phyloP scores from a whole-genome alignment of 53 echinoderm and acorn worm species.

The Crossaster papposus region DNA sequence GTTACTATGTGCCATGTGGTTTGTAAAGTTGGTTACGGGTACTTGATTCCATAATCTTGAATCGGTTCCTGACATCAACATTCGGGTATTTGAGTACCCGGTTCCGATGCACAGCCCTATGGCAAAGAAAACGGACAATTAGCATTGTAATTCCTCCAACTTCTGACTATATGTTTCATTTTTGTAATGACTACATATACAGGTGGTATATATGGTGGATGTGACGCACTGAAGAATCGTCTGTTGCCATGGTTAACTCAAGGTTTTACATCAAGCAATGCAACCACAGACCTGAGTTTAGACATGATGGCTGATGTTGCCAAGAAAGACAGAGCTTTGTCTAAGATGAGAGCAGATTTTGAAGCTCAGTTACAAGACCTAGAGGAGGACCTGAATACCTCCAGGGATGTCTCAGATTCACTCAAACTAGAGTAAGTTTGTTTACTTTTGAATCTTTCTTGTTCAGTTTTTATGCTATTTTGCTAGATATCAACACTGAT shows the following conservation, averaged over 20 bases:
- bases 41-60: too few relatives aligned
- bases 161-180: too few relatives aligned
- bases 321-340: constrained; percentile 82
- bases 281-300: constrained; percentile 78
- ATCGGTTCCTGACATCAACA: too few relatives aligned
- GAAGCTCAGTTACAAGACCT: constrained; percentile 81
- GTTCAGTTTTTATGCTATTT: not conserved
- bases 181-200: not conserved
- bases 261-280: constrained; percentile 60
- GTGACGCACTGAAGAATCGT: constrained; percentile 86
- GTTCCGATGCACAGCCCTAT: too few relatives aligned
- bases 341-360: constrained; percentile 69
- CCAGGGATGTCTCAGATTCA: constrained; percentile 69
- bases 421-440: constrained; percentile 77
- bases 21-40: too few relatives aligned
- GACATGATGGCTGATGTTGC: constrained; percentile 92
- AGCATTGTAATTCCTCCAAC: too few relatives aligned
- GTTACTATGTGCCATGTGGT: too few relatives aligned
- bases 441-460: too few relatives aligned
- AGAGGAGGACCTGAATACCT: constrained; percentile 85
- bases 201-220: constrained; percentile 95
- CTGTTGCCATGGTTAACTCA: constrained; percentile 89
- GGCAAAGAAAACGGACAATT: too few relatives aligned
- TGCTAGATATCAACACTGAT: not conserved
- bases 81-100: too few relatives aligned